Evolutionary conservation across 2,888 invertebrate species (phyloP).

Genomic region (Drosophila peninsularis): DNA sequence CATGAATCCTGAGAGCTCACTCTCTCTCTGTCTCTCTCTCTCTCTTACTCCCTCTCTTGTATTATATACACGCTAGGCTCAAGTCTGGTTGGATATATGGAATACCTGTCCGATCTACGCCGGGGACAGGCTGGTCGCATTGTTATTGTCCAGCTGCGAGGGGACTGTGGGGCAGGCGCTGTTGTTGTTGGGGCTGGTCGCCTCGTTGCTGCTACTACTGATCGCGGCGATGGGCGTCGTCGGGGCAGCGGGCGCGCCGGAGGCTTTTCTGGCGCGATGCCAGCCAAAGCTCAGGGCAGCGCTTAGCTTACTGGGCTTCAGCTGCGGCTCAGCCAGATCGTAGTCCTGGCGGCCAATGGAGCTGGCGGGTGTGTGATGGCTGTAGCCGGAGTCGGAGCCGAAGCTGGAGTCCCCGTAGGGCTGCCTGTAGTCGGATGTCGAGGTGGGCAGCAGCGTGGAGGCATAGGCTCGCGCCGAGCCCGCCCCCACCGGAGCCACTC

Average conservation of each 20-base stretch:
- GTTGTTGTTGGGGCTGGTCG: constrained; percentile 81
- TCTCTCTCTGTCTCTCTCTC: neutral
- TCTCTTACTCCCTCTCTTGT: neutral
- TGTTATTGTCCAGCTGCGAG: constrained; percentile 75
- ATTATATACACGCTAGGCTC: constrained; percentile 48
- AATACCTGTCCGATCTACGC: constrained; percentile 53
- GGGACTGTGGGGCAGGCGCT: constrained; percentile 73
- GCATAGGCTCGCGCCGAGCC: constrained; percentile 62
- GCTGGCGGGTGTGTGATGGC: constrained; percentile 86
- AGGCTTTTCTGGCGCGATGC: constrained; percentile 60
- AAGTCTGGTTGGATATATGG: constrained; percentile 25
- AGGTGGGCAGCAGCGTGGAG: constrained; percentile 56
- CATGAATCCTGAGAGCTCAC: constrained; percentile 24
- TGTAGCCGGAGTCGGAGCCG: constrained; percentile 94
- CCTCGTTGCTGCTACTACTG: constrained; percentile 48
- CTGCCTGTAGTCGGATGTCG: constrained; percentile 66
- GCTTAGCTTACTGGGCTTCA: constrained; percentile 74
- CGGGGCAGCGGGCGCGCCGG: constrained; percentile 7
- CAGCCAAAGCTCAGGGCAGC: constrained; percentile 82
- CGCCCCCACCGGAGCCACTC: constrained; percentile 73
- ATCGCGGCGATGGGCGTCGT: constrained; percentile 16
- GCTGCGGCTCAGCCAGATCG: constrained; percentile 68
- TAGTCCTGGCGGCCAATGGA: constrained; percentile 82
- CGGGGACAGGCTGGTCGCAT: constrained; percentile 52
- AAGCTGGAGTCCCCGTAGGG: constrained; percentile 88